Evolutionary conservation across 2,797 vertebrate species (phyloP).

Genomic region (Chelonia mydas): DNA sequence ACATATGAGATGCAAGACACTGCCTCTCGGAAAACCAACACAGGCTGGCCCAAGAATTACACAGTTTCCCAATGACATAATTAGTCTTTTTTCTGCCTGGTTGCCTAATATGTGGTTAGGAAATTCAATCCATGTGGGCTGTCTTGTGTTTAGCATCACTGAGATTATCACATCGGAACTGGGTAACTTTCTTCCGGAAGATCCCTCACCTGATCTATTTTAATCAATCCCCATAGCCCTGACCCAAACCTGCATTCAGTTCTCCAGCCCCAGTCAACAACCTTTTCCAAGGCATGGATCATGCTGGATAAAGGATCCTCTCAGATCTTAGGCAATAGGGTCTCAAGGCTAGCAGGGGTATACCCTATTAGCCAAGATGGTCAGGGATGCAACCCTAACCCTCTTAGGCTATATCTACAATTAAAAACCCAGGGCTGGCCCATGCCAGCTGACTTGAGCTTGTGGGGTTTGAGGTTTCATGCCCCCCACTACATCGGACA

Average conservation of each 20-base stretch:
- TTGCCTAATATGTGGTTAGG: slow-evolving; percentile 42
- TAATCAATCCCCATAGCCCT: background rate
- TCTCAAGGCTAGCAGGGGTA: background rate
- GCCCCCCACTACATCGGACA: background rate
- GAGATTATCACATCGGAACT: slow-evolving; percentile 9
- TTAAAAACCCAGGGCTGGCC: no score
- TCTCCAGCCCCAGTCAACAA: background rate
- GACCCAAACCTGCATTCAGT: background rate
- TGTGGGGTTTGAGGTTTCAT: background rate
- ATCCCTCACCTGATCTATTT: background rate
- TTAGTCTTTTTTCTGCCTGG: slow-evolving; percentile 24
- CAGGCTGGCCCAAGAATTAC: slow-evolving; percentile 32
- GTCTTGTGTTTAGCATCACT: slow-evolving; percentile 30
- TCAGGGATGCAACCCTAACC: no score
- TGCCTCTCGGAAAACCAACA: slow-evolving; percentile 37
- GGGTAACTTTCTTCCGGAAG: slow-evolving; percentile 16
- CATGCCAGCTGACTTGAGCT: no score
- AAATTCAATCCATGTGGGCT: background rate
- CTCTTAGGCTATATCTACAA: no score
- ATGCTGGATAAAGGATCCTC: background rate
- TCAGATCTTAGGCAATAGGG: background rate
- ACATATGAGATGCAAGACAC: slow-evolving; percentile 49
- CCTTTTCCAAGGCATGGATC: background rate
- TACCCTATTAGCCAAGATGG: no score
- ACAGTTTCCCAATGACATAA: slow-evolving; percentile 33